A percentile compares a stretch with the other conserved stretches of the same genome.
These are phyloP conservation scores for Aramus guarauna DNA, from an alignment of 2,113 vertebrate genomes.

Conservation along the genomic window DNA sequence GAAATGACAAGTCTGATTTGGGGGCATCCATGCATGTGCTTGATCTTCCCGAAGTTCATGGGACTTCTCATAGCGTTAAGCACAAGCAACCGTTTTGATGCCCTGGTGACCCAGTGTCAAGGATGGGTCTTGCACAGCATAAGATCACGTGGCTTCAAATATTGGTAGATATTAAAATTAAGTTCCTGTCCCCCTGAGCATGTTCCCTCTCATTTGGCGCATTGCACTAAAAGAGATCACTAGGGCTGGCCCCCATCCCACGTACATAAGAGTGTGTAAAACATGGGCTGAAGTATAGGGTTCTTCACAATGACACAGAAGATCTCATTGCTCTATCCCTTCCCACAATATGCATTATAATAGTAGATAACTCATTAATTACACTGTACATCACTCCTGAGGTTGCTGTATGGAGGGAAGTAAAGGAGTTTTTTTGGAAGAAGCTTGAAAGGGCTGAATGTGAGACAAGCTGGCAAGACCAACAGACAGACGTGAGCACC, in stretches of 20 bases:
- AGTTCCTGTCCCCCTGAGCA: background rate
- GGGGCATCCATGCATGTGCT: too few relatives aligned
- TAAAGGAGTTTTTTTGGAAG: background rate
- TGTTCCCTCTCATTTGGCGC: background rate
- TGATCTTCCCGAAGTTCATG: background rate
- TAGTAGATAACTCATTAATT: background rate
- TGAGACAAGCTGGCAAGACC: background rate
- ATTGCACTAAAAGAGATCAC: background rate
- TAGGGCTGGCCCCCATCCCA: background rate
- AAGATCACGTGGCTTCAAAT: background rate
- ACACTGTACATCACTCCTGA: background rate
- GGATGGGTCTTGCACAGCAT: background rate
- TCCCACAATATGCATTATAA: background rate
- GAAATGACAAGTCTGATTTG: background rate
- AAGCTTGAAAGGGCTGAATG: background rate
- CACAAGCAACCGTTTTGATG: background rate
- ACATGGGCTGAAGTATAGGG: background rate
- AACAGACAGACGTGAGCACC: background rate
- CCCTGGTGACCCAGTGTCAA: background rate
- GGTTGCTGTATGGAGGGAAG: background rate
- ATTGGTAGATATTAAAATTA: background rate
- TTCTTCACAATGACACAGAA: background rate
- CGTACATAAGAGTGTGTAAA: background rate
- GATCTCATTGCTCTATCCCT: background rate
- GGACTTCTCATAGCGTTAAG: background rate